A percentile compares a stretch with the other conserved stretches of the same genome.
phyloP scores from a whole-genome alignment of 2,113 vertebrate genomes.

The Spermophilus dauricus region DNA sequence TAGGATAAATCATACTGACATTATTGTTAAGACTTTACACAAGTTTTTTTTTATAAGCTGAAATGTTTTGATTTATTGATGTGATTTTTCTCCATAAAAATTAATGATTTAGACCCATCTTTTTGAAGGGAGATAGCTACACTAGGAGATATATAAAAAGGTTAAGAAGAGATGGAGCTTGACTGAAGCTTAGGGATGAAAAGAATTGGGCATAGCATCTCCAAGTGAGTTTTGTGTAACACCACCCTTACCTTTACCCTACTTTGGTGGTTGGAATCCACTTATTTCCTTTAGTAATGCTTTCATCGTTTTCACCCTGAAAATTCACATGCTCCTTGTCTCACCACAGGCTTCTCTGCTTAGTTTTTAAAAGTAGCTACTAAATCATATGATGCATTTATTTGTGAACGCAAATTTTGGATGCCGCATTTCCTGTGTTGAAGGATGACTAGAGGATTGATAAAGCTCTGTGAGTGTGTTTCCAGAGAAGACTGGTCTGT shows the following conservation, averaged over 20 bases:
- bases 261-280: neutral
- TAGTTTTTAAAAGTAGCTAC: neutral
- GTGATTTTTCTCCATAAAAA: neutral
- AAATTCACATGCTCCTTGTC: neutral
- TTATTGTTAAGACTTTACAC: constrained; percentile 20
- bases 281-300: neutral
- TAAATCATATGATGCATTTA: neutral
- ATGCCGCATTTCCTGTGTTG: too few relatives aligned
- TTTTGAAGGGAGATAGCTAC: neutral
- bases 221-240: neutral
- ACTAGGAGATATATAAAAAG: neutral
- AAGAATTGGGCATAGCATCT: neutral
- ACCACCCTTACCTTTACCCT: neutral
- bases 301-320: neutral
- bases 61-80: neutral
- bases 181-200: neutral
- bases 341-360: neutral
- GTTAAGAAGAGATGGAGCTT: neutral
- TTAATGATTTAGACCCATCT: neutral
- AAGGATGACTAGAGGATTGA: neutral
- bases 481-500: neutral
- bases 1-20: constrained; percentile 64
- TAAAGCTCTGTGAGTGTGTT: neutral
- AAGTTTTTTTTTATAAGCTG: neutral
- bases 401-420: neutral